phyloP scores from a whole-genome alignment of 2,888 invertebrate species.

The Phaonia tiefii region DNA sequence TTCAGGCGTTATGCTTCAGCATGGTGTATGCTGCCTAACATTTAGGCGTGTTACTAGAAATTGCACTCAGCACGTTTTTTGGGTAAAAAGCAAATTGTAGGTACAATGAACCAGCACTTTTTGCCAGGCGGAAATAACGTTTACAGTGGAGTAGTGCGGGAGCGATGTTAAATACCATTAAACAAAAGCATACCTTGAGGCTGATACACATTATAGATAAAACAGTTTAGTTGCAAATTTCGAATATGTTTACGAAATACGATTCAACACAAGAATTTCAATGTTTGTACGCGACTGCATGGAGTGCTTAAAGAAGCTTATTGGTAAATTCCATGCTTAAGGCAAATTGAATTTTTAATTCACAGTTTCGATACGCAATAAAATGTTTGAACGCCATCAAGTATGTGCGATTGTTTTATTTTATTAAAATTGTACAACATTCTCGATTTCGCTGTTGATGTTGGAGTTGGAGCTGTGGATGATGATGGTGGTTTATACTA shows the following conservation, averaged over 20 bases:
- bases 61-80: slow-evolving; percentile 44
- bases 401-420: not conserved
- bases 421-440: too few relatives aligned
- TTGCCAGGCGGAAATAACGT: slow-evolving; percentile 34
- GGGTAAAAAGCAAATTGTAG: slow-evolving; percentile 12
- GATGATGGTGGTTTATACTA: slow-evolving; percentile 7
- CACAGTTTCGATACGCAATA: slow-evolving; percentile 9
- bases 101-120: slow-evolving; percentile 29
- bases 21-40: slow-evolving; percentile 4
- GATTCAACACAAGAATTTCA: slow-evolving; percentile 6
- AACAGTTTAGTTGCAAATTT: slow-evolving; percentile 44
- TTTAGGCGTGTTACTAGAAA: not conserved
- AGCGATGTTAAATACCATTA: slow-evolving; percentile 43
- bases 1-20: slow-evolving; percentile 30
- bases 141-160: not conserved
- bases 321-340: slow-evolving; percentile 19
- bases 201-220: slow-evolving; percentile 51
- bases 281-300: not conserved
- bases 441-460: slow-evolving; percentile 10
- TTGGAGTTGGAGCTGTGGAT: slow-evolving; percentile 5
- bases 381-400: slow-evolving; percentile 22
- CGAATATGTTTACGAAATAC: slow-evolving; percentile 9
- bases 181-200: slow-evolving; percentile 61
- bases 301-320: slow-evolving; percentile 22
- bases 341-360: slow-evolving; percentile 29